Evolutionary conservation across 23 tunicate species (phyloP), one percentile per base, ranked within the genome.

Genomic region (Halocynthia roretzi): DNA sequence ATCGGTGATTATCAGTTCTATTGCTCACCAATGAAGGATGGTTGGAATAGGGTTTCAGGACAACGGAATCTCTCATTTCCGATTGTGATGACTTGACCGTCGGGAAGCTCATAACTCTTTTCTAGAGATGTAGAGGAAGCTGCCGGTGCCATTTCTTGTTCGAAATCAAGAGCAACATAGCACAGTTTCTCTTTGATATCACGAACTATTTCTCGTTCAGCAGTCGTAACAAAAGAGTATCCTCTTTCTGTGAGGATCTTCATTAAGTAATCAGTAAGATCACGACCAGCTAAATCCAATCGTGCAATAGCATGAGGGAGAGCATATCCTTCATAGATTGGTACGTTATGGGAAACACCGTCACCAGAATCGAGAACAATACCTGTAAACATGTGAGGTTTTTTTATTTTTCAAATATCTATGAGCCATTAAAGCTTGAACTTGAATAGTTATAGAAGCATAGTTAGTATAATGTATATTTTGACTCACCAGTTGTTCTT

Each of bases 301-400:
- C 98, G 88, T 68, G 83, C 83, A 83, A 93, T 93, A 86, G 98
- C 98, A 86, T 93, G 98, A 15, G 98, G 98, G 61, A 93, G 94
- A 23, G 98, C 98, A 61, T 93, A 93, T 15, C 98, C 98, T 70
- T 93, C 98, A 83, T 93, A 93, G 61, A 93, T 93, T 75, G 98
- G 98, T 17, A 93, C 98, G 61, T 84, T 93, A 83, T 93, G 98
- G 9, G 98, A 87, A 51, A 93, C 98, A 83, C 98, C 98, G 52
- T 93, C 98, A 44, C 98, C 98, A 50, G 98, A 74, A 70, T 93
- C 98, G 17, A 93, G 69, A 23, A 93, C 98, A 76, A 93, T 90
- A 53, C 96, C 94, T 87, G 71, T 68, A 10, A 67, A 54, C 10
- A 31, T 31, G 1, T 4, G 44, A 31, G 44, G 1, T 31, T 31